These are phyloP conservation scores for Podiceps cristatus DNA, from an alignment of 2,113 vertebrate genomes.

Conservation along the genomic window DNA sequence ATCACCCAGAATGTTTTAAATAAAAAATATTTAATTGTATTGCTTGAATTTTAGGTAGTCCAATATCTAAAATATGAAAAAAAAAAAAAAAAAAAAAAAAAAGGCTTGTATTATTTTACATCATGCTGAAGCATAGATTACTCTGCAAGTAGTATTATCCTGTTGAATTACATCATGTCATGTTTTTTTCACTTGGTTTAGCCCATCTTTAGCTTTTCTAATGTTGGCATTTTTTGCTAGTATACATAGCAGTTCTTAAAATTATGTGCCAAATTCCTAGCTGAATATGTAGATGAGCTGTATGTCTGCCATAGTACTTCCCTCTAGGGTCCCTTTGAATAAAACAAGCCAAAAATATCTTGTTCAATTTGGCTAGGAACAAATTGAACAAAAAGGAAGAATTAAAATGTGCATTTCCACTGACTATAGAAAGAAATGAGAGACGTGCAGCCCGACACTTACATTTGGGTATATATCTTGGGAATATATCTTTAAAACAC, in stretches of 20 bases:
- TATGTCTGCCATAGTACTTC: conserved; percentile 56
- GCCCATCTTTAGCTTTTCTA: neutral
- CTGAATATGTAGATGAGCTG: conserved; percentile 60
- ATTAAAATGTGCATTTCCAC: neutral
- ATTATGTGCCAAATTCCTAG: conserved; percentile 48
- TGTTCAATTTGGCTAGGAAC: conserved; percentile 45
- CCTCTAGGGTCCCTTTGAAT: conserved; percentile 50
- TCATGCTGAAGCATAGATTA: neutral
- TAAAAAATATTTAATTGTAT: neutral
- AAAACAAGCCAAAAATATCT: conserved; percentile 51
- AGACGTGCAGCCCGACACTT: neutral
- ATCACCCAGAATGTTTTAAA: neutral
- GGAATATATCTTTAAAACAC: neutral
- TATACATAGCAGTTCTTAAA: conserved; percentile 19
- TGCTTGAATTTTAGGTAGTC: neutral
- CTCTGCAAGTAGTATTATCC: neutral
- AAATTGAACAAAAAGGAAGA: conserved; percentile 6
- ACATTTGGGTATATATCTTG: neutral
- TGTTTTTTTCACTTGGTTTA: neutral
- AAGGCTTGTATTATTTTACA: neutral
- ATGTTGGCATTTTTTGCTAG: conserved; percentile 27
- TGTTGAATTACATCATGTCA: conserved; percentile 31
- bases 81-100: neutral
- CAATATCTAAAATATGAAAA: neutral
- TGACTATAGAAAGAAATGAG: neutral